phyloP scores from a whole-genome alignment of 92 coral and sea anemone species.

The Pocillopora grandis region DNA sequence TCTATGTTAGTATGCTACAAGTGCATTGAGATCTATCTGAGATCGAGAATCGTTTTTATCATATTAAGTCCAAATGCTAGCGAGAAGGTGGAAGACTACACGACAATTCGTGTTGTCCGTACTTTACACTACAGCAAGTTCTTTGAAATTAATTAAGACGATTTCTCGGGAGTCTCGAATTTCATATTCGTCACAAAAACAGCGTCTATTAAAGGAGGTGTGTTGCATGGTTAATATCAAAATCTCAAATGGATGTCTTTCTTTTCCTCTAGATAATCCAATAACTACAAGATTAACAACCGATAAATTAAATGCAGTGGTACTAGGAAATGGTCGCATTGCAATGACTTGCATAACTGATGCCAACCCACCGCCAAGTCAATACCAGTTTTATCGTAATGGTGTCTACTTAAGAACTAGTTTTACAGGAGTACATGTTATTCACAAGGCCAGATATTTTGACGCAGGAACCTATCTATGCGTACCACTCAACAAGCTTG shows the following conservation, averaged over 20 bases:
- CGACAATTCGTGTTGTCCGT: no score
- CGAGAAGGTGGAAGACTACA: no score
- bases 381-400: slow-evolving; percentile 59
- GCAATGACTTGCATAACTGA: slow-evolving; percentile 61
- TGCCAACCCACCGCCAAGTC: slow-evolving; percentile 72
- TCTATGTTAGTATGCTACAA: no score
- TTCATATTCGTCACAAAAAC: no score
- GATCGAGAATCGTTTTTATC: no score
- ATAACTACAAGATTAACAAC: slow-evolving; percentile 46
- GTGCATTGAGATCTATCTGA: no score
- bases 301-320: slow-evolving; percentile 57
- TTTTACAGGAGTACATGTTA: slow-evolving; percentile 43
- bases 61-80: no score
- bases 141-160: no score
- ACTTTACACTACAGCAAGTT: no score
- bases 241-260: not conserved
- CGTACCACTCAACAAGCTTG: slow-evolving; percentile 59
- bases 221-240: not conserved
- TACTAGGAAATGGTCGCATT: slow-evolving; percentile 67
- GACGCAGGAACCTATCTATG: slow-evolving; percentile 66
- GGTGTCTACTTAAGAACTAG: slow-evolving; percentile 45
- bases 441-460: slow-evolving; percentile 50
- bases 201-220: not conserved
- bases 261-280: slow-evolving; percentile 60
- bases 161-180: no score